Evolutionary conservation across 2,113 vertebrate genomes (phyloP), one percentile per base, ranked within the genome.

Genomic region (Sturnus vulgaris): DNA sequence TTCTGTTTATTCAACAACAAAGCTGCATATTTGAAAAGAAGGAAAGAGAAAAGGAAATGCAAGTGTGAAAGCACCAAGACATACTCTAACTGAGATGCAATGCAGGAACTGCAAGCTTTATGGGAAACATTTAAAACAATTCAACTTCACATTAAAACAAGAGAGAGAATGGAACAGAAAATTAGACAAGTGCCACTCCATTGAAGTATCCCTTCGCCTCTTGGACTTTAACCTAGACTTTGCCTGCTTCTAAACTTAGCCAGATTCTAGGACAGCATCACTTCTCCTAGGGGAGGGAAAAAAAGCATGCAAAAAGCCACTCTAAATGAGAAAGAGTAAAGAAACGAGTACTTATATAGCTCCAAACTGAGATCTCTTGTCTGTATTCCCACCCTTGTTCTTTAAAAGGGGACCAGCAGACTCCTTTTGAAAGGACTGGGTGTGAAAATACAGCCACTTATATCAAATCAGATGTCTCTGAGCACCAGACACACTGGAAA

Each of bases 91-190:
- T 66, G 53, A 82, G 73, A 61, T 55, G 70, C 84, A 79, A 65
- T 53, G n/a, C 70, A 70, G 44, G 31, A 81, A 64, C 77, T 70
- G 73, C 81, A 50, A 56, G 49, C 37, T 80, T 81, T 86, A 86
- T 37, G 59, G 42, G 50, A 73, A 78, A 86, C 61, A 77, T 46
- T 49, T 61, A 82, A 76, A 96, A 84, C 82, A 71, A 47, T 56
- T 89, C 49, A 81, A 64, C 37, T 88, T 90, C 69, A 85, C 80
- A 85, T 87, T 94, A 71, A 95, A 94, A 95, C 71, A 64, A 82
- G 21, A 46, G 31, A 94, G 39, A 93, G 27, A 93, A 94, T 10
- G 23, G 14, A 95, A 94, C 86, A 92, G n/a, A 94, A 89, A 89
- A 68, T 89, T 9, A 88, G 77, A 95, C 76, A 84, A 86, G 37